Evolutionary conservation across 2,888 invertebrate species (phyloP), one percentile per base, ranked within the genome.

Genomic region (Taenaris catops): DNA sequence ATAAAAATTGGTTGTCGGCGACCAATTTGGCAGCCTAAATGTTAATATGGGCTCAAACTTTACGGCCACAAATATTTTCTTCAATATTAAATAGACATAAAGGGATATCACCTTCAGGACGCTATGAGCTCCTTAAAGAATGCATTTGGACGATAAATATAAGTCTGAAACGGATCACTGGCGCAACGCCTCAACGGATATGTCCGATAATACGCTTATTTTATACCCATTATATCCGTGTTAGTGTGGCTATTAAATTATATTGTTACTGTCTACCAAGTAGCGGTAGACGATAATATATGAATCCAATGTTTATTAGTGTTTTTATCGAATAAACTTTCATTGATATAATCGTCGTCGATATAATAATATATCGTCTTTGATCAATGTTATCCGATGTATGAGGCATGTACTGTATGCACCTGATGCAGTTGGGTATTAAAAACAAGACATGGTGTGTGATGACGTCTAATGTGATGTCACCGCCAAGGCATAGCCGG

Each of bases 131-230:
- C 35, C 33, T 19, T 8, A 20, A 38, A n/a, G n/a, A n/a, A 33
- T 36, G 41, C 41, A 49, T 48, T 46, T 46, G 41, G 57, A 61
- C 58, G 62, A 71, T 64, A 65, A 70, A 67, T 61, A 60, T 54
- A 66, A 79, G 81, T 83, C 83, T 83, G 81, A 81, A 65, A 70
- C 64, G 83, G 78, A 79, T 68, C 74, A 75, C 53, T 61, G 78
- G 69, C 76, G 28, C 2, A 8, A 64, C 55, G 51, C 39, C 37
- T 72, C 53, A 58, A 72, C 67, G 72, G 73, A 72, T 64, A 66
- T 64, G 74, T 83, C 84, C 83, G 79, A 69, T 63, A 70, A 80
- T 84, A 86, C 84, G 84, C 84, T 86, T 86, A 86, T 84, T 83
- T 81, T 81, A 75, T 76, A 80, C 67, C 65, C 64, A 68, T 64